phyloP scores from a whole-genome alignment of 2,797 vertebrate genomes.

The Moxostoma hubbsi region DNA sequence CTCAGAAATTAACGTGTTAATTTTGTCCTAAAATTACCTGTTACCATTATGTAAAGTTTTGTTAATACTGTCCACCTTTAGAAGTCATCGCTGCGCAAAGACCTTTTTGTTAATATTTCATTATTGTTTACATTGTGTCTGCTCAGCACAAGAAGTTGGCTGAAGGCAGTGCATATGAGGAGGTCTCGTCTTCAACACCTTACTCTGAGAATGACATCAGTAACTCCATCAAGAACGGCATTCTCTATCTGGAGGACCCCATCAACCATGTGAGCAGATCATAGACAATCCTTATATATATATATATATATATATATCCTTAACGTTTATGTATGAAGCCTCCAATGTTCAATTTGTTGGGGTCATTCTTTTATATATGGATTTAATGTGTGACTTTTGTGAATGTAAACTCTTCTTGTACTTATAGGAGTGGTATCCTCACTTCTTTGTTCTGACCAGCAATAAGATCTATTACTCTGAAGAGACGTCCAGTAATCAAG shows the following conservation, averaged over 20 bases:
- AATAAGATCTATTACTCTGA: constrained; percentile 98
- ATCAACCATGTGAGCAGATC: constrained; percentile 88
- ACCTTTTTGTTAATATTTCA: background rate
- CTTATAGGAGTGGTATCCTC: constrained; percentile 94
- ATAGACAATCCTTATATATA: too few species aligned
- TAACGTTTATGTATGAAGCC: too few species aligned
- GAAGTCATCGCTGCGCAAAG: too few species aligned
- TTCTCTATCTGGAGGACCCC: constrained; percentile 95
- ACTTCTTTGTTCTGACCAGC: constrained; percentile 98
- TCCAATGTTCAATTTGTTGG: too few species aligned
- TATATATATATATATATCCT: too few species aligned
- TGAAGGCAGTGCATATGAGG: constrained; percentile 96
- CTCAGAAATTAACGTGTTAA: too few species aligned
- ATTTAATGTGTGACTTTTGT: background rate
- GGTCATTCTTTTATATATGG: background rate
- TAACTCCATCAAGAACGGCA: constrained; percentile 98
- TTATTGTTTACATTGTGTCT: background rate
- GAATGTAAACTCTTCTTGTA: background rate
- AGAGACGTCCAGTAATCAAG: constrained; percentile 90
- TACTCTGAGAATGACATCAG: constrained; percentile 99
- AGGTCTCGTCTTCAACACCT: constrained; percentile 89
- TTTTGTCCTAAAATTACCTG: too few species aligned
- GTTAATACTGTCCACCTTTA: too few species aligned
- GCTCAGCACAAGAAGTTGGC: constrained; percentile 97
- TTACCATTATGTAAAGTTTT: too few species aligned